These are phyloP conservation scores for Drosophila crucigera DNA, from an alignment of 2,888 invertebrate genomes.

Conservation along the genomic window DNA sequence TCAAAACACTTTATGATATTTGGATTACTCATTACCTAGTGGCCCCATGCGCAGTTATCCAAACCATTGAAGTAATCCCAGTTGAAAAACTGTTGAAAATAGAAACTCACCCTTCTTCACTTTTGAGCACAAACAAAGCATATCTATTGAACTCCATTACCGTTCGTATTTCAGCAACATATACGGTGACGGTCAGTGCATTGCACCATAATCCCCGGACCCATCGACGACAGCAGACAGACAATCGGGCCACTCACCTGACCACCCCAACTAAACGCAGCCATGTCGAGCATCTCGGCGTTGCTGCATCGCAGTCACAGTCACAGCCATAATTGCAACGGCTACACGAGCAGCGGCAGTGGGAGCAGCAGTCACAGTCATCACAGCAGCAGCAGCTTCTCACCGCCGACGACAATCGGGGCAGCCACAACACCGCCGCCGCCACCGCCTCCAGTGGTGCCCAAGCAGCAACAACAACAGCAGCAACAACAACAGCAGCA, in stretches of 20 bases:
- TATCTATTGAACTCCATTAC: constrained; percentile 72
- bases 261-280: constrained; percentile 5
- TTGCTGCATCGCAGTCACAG: constrained; percentile 72
- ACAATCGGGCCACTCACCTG: constrained; percentile 10
- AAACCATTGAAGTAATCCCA: neutral
- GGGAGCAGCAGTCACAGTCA: constrained; percentile 65
- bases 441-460: constrained; percentile 44
- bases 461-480: constrained; percentile 26
- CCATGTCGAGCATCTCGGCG: constrained; percentile 75
- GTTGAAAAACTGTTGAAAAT: neutral
- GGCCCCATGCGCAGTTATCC: neutral
- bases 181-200: constrained; percentile 40
- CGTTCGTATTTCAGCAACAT: constrained; percentile 65
- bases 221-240: constrained; percentile 4
- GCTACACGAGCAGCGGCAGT: constrained; percentile 68
- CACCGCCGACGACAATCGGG: constrained; percentile 64
- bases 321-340: constrained; percentile 57
- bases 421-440: constrained; percentile 49
- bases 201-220: constrained; percentile 6
- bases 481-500: constrained; percentile 33
- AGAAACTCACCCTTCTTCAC: neutral
- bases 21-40: constrained; percentile 17
- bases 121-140: constrained; percentile 55
- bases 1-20: neutral
- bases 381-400: constrained; percentile 68